A percentile compares a stretch with the other conserved stretches of the same genome.
phyloP scores from a whole-genome alignment of 2,888 invertebrate genomes.

The Camponotus fellah region DNA sequence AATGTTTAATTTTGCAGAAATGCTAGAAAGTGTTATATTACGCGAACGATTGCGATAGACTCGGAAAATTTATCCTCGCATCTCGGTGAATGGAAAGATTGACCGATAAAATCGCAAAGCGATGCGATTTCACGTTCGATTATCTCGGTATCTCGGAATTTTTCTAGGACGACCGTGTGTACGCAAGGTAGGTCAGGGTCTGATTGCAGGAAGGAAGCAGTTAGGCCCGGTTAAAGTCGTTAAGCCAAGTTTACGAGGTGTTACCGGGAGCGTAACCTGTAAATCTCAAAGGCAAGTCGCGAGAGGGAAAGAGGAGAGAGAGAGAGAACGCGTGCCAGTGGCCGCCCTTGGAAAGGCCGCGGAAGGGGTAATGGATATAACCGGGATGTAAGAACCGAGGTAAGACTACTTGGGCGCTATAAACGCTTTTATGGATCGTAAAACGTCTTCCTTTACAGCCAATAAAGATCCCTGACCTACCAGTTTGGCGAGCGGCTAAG shows the following conservation, averaged over 20 bases:
- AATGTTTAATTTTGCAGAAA: not conserved
- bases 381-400: conserved; percentile 79
- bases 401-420: conserved; percentile 79
- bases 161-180: conserved; percentile 73
- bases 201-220: conserved; percentile 86
- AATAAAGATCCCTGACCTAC: conserved; percentile 84
- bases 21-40: not conserved
- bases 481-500: conserved; percentile 73
- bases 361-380: conserved; percentile 78
- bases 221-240: conserved; percentile 86
- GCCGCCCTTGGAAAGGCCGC: conserved; percentile 82
- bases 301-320: conserved; percentile 64
- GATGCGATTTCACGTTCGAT: conserved; percentile 27
- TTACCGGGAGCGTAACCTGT: conserved; percentile 86
- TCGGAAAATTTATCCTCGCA: not conserved
- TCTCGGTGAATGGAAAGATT: not conserved
- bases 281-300: conserved; percentile 83
- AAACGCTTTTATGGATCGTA: conserved; percentile 86
- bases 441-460: conserved; percentile 86
- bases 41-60: not conserved
- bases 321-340: conserved; percentile 84
- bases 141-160: conserved; percentile 59
- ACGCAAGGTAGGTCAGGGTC: conserved; percentile 83
- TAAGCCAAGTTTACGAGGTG: conserved; percentile 86
- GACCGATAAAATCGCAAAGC: conserved; percentile 1